phyloP scores from a whole-genome alignment of 2,888 invertebrate species.

The Eulithis testata region DNA sequence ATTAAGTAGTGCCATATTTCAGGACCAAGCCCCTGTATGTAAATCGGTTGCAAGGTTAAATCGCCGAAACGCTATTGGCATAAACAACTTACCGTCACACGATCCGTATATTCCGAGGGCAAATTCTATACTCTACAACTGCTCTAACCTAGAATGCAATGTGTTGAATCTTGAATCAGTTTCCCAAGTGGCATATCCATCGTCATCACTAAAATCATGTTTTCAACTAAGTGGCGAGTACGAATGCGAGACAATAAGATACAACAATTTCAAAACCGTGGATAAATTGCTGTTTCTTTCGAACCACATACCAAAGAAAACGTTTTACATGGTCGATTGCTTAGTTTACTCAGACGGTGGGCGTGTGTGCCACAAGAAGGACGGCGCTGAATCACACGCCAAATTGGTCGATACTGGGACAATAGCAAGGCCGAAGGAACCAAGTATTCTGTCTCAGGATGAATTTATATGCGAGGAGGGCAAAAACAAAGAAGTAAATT shows the following conservation, averaged over 20 bases:
- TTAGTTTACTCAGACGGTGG: slow-evolving; percentile 66
- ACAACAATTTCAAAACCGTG: slow-evolving; percentile 65
- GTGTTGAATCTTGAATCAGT: slow-evolving; percentile 58
- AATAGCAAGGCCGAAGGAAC: slow-evolving; percentile 63
- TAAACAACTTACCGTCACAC: slow-evolving; percentile 58
- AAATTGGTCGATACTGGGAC: slow-evolving; percentile 66
- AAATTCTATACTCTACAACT: slow-evolving; percentile 60
- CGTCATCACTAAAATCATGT: slow-evolving; percentile 58
- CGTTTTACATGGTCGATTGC: slow-evolving; percentile 71
- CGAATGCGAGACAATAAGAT: slow-evolving; percentile 64
- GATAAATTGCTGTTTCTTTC: slow-evolving; percentile 70
- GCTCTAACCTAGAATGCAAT: slow-evolving; percentile 58
- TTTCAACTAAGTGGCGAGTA: slow-evolving; percentile 50
- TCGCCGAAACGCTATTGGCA: slow-evolving; percentile 45
- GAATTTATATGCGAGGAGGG: slow-evolving; percentile 74
- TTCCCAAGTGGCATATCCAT: slow-evolving; percentile 58
- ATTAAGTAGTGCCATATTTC: slow-evolving; percentile 46
- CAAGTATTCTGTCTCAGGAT: slow-evolving; percentile 66
- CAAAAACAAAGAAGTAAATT: slow-evolving; percentile 53
- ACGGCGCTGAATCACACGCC: slow-evolving; percentile 55
- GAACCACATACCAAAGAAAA: slow-evolving; percentile 60
- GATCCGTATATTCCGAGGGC: slow-evolving; percentile 72
- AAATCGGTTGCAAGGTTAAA: slow-evolving; percentile 44
- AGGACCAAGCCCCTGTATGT: slow-evolving; percentile 62
- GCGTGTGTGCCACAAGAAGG: slow-evolving; percentile 70